These are phyloP conservation scores for Acyrthosiphon pisum DNA, from an alignment of 1,140 invertebrate genomes.

Conservation along the genomic window DNA sequence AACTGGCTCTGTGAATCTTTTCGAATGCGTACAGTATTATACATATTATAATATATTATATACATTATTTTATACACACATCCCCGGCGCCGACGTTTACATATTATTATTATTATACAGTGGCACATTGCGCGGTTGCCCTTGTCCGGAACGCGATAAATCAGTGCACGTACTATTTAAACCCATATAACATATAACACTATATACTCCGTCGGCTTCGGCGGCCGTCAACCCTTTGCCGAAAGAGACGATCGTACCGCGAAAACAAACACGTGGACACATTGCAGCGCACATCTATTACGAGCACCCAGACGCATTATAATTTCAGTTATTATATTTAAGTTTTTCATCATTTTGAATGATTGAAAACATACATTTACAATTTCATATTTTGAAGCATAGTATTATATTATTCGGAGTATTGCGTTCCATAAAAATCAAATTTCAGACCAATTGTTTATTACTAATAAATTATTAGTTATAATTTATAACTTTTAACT, in stretches of 20 bases:
- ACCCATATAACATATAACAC: background rate
- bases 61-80: background rate
- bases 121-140: conserved; percentile 32
- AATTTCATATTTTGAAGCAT: too few relatives aligned
- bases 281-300: background rate
- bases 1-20: background rate
- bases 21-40: background rate
- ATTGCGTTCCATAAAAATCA: too few relatives aligned
- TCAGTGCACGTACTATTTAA: background rate
- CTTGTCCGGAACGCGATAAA: conserved; percentile 35
- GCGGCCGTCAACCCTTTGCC: background rate
- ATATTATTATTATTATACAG: conserved; percentile 13
- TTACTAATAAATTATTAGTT: too few relatives aligned
- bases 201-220: background rate
- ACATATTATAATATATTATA: background rate
- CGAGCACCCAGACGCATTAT: background rate
- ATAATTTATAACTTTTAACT: too few relatives aligned
- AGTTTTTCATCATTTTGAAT: too few relatives aligned
- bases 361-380: too few relatives aligned
- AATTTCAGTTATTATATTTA: background rate
- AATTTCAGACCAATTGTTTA: too few relatives aligned
- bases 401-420: too few relatives aligned
- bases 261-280: background rate
- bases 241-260: conserved; percentile 19
- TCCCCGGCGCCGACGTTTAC: background rate